Base-by-base conservation (phyloP, 2,113 vertebrate species). In the Gobius niger region DNA sequence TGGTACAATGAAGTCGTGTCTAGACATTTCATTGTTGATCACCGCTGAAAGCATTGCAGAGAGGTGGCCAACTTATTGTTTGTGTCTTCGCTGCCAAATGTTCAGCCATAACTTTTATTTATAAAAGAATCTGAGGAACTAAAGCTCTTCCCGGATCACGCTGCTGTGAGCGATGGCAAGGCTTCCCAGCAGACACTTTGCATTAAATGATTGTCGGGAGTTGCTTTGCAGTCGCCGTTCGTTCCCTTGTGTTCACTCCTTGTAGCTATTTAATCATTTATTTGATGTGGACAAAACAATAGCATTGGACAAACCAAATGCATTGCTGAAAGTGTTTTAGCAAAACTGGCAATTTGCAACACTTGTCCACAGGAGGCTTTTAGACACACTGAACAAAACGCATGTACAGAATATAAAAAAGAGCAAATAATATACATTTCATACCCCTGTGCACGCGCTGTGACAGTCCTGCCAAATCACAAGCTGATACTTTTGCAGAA, bases 1-100 rank as follows among this genome's bases (percentile, higher is more conserved):
- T 68, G 78, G 69, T 67, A 81, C 81, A 84, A 80, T 78, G 80
- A 85, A 71, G 76, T 83, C 79, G 74, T 81, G 86, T 87, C 81
- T 81, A 68, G 85, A 77, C 82, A 15, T 34, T 67, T 70, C 76
- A 80, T 62, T 66, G 59, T 52, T 70, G 65, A 86, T 87, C 61
- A 71, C 66, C 68, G 76, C 64, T 84, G 86, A 88, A 82, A 85
- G 78, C 78, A 78, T 77, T 73, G 57, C 63, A 64, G 63, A 56
- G 70, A 75, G 51, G 71, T 40, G 14, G 86, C 88, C 84, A 84
- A 76, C 70, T 80, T 73, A 53, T 79, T 87, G 80, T 84, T 87
- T 85, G 77, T 78, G 69, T 80, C 79, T 44, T 56, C 51, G 44
- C 72, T 75, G 81, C 68, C 75, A 84, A 85, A 77, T 73, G 54